Evolutionary conservation across 2,797 vertebrate species (phyloP).

Genomic region (Gymnodraco acuticeps): DNA sequence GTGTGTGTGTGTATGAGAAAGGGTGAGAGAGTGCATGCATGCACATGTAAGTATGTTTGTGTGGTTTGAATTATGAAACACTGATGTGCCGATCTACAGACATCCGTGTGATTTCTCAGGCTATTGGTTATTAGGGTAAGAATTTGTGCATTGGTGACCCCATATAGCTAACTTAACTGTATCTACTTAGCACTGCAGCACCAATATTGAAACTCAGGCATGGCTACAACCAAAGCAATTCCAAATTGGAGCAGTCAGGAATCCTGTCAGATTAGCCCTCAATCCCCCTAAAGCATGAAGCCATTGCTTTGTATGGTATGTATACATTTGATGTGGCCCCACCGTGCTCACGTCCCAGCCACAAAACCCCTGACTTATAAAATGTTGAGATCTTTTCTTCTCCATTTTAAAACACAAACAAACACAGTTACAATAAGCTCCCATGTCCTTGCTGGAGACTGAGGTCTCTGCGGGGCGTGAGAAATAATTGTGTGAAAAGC

Average conservation of each 20-base stretch:
- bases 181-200: conserved; percentile 41
- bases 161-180: conserved; percentile 45
- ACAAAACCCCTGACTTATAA: conserved; percentile 41
- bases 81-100: conserved; percentile 26
- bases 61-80: conserved; percentile 52
- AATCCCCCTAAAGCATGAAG: conserved; percentile 55
- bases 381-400: conserved; percentile 44
- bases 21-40: conserved; percentile 33
- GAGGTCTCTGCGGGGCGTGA: conserved; percentile 66
- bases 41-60: conserved; percentile 48
- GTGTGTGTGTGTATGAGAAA: background rate
- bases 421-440: conserved; percentile 45
- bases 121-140: conserved; percentile 50
- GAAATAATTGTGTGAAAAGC: conserved; percentile 71
- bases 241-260: conserved; percentile 47
- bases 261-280: conserved; percentile 53
- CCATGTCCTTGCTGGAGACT: conserved; percentile 43
- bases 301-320: conserved; percentile 37
- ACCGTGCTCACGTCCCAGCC: conserved; percentile 20
- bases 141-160: conserved; percentile 42
- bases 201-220: conserved; percentile 26
- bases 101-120: conserved; percentile 51
- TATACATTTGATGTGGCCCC: conserved; percentile 38
- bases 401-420: conserved; percentile 48
- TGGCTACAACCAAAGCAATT: conserved; percentile 39